A percentile compares a stretch with the other conserved stretches of the same genome.
Conservation (phyloP, 2,888 invertebrate genomes). For the Hypomecis atomaria region DNA sequence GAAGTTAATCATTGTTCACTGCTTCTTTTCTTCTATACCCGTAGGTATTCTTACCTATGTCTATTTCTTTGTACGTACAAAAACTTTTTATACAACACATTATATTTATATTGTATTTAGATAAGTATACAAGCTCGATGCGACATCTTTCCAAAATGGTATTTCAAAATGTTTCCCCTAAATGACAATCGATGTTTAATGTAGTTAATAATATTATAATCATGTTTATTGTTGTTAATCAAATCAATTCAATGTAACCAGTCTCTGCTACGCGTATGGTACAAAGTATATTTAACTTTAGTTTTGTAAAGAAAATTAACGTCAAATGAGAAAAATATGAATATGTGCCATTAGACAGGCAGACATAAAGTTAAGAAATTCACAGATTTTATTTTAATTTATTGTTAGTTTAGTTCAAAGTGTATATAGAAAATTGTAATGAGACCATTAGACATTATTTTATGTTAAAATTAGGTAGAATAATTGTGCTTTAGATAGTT, state of each 20-base stretch:
- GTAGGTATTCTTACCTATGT: neutral
- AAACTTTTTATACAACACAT: neutral
- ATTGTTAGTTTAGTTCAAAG: conserved; percentile 29
- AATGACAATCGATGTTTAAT: conserved; percentile 6
- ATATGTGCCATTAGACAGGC: conserved; percentile 78
- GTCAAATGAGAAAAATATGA: conserved; percentile 49
- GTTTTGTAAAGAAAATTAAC: conserved; percentile 32
- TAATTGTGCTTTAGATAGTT: conserved; percentile 1
- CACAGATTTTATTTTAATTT: conserved; percentile 35
- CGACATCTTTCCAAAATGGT: conserved; percentile 12
- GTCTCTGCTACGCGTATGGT: conserved; percentile 59
- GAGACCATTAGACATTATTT: neutral
- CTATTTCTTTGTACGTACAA: neutral
- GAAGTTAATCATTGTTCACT: conserved; percentile 74
- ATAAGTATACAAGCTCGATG: conserved; percentile 1
- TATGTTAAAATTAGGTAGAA: conserved; percentile 6
- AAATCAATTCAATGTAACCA: conserved; percentile 22
- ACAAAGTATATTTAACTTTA: conserved; percentile 67
- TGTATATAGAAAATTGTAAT: conserved; percentile 35
- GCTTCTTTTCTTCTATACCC: conserved; percentile 9
- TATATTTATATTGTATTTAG: neutral
- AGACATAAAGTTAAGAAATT: conserved; percentile 49
- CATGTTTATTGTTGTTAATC: conserved; percentile 4
- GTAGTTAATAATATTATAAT: neutral
- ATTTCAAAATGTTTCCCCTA: conserved; percentile 1